These are phyloP conservation scores for Microchrysa polita DNA, from an alignment of 2,888 invertebrate genomes.

Conservation along the genomic window DNA sequence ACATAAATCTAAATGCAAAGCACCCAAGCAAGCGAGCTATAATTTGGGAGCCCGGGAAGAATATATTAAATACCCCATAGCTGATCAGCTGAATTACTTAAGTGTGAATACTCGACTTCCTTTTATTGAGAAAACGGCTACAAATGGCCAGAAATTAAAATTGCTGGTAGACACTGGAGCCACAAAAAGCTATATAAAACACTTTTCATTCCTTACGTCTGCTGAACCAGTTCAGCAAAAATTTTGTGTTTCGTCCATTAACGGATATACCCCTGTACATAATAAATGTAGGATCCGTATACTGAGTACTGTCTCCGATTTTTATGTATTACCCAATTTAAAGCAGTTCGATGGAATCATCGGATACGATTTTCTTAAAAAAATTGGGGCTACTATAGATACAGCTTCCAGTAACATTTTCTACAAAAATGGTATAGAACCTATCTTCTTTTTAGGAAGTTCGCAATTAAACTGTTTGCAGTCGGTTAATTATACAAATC, in stretches of 20 bases:
- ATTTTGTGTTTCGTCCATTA: not conserved
- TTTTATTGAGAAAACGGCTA: not conserved
- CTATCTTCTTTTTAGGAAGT: not conserved
- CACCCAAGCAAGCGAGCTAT: too few relatives aligned
- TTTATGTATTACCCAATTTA: not conserved
- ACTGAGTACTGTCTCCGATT: not conserved
- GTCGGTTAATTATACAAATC: not conserved
- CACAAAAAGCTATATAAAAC: not conserved
- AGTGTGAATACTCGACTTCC: not conserved
- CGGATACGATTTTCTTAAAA: not conserved
- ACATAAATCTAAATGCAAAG: too few relatives aligned
- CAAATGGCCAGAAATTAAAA: not conserved
- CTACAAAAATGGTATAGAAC: not conserved
- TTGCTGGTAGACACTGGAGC: not conserved
- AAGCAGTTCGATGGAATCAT: not conserved
- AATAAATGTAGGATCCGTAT: not conserved
- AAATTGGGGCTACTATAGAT: not conserved
- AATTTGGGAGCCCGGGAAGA: too few relatives aligned
- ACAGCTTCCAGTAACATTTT: not conserved
- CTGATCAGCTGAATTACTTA: not conserved
- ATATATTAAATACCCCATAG: not conserved
- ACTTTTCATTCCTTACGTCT: not conserved
- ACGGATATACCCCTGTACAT: not conserved
- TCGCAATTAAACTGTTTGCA: not conserved
- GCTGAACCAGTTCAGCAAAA: not conserved